Percentiles rank a stretch among this genome's conserved stretches.
Evolutionary conservation across 1,140 invertebrate species (phyloP).

Genomic region (Andrena cerasifolii): DNA sequence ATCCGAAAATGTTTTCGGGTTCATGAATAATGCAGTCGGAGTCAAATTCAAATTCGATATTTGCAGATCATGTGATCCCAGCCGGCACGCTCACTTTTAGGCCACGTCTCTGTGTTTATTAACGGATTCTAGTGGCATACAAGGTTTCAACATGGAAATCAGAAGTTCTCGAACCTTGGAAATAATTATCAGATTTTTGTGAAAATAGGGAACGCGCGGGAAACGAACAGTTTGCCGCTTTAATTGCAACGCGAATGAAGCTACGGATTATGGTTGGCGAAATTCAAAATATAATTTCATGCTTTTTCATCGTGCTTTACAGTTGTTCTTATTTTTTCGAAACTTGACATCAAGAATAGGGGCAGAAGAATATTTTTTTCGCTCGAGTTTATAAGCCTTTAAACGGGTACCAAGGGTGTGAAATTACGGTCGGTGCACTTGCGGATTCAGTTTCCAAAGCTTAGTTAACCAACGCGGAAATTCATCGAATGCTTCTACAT

Average conservation of each 20-base stretch:
- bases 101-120: neutral
- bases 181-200: neutral
- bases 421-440: neutral
- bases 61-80: constrained; percentile 1
- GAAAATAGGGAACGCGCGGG: neutral
- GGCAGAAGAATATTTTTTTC: neutral
- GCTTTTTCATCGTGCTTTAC: too few relatives aligned
- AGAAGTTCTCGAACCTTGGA: neutral
- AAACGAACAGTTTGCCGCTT: neutral
- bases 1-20: constrained; percentile 20
- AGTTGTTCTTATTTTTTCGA: neutral
- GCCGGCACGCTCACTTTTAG: neutral
- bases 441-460: constrained; percentile 1
- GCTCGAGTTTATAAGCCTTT: neutral
- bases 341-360: neutral
- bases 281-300: neutral
- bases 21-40: constrained; percentile 29
- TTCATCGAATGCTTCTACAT: neutral
- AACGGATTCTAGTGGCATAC: neutral
- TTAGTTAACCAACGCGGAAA: neutral
- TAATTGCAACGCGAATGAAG: neutral
- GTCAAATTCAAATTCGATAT: constrained; percentile 32
- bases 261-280: neutral
- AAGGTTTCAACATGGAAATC: neutral
- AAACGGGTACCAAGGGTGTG: neutral